These are phyloP conservation scores for Stigmatopora argus DNA, from an alignment of 2,113 vertebrate genomes.

Conservation along the genomic window DNA sequence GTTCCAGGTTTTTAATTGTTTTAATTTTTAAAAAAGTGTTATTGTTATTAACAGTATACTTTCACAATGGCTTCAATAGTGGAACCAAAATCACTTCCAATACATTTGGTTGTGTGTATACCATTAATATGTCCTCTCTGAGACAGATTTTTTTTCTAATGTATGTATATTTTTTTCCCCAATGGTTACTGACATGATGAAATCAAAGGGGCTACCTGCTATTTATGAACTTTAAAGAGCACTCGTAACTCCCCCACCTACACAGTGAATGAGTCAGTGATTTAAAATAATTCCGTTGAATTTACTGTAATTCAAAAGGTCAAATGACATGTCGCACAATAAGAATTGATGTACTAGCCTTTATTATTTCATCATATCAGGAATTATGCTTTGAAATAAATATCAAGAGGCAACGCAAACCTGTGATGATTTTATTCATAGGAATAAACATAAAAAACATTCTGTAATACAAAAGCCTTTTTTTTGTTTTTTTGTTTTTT, in stretches of 20 bases:
- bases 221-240: slow-evolving; percentile 48
- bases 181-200: not conserved
- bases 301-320: slow-evolving; percentile 36
- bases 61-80: slow-evolving; percentile 48
- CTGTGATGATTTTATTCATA: slow-evolving; percentile 9
- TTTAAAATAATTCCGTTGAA: slow-evolving; percentile 10
- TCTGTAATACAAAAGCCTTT: slow-evolving; percentile 8
- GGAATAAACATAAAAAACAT: slow-evolving; percentile 15
- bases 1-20: no score
- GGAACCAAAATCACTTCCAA: slow-evolving; percentile 38
- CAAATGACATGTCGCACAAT: slow-evolving; percentile 7
- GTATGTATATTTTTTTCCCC: not conserved
- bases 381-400: slow-evolving; percentile 30
- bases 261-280: slow-evolving; percentile 49
- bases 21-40: no score
- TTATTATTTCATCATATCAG: not conserved
- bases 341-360: not conserved
- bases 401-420: not conserved
- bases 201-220: slow-evolving; percentile 45
- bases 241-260: slow-evolving; percentile 66
- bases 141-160: not conserved
- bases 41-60: slow-evolving; percentile 39
- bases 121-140: not conserved
- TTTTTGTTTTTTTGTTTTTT: no score
- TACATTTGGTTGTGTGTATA: slow-evolving; percentile 10